phyloP scores from a whole-genome alignment of 1,140 invertebrate species.

The Eupristina koningsbergeri region DNA sequence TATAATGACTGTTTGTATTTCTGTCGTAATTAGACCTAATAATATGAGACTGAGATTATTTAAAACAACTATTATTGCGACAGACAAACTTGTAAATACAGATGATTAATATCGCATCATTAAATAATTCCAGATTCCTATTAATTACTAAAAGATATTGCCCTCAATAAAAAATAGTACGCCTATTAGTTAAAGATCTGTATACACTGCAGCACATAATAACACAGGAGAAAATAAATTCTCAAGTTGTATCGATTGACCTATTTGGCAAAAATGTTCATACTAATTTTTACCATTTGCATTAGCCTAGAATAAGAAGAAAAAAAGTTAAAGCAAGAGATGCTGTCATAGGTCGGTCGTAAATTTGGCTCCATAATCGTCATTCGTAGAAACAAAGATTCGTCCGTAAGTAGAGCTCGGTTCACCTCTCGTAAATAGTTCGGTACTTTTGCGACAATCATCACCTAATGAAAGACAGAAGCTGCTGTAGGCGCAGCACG shows the following conservation, averaged over 20 bases:
- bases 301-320: neutral
- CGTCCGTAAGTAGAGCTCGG: neutral
- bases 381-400: conserved; percentile 41
- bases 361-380: conserved; percentile 34
- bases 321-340: neutral
- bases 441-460: conserved; percentile 6
- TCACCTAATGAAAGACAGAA: conserved; percentile 11
- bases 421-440: neutral
- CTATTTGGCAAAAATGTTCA: neutral
- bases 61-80: no score
- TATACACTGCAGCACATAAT: no score
- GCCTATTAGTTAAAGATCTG: no score
- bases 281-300: neutral
- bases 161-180: no score
- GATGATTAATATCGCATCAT: no score
- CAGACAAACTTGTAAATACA: no score
- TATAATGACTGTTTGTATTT: no score
- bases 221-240: conserved; percentile 50
- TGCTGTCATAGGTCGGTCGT: neutral
- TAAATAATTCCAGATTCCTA: no score
- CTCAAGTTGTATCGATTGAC: conserved; percentile 32
- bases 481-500: neutral
- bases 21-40: no score
- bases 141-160: no score
- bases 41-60: no score